Conservation (phyloP, 1,140 invertebrate genomes). For the Calephelis nemesis region DNA sequence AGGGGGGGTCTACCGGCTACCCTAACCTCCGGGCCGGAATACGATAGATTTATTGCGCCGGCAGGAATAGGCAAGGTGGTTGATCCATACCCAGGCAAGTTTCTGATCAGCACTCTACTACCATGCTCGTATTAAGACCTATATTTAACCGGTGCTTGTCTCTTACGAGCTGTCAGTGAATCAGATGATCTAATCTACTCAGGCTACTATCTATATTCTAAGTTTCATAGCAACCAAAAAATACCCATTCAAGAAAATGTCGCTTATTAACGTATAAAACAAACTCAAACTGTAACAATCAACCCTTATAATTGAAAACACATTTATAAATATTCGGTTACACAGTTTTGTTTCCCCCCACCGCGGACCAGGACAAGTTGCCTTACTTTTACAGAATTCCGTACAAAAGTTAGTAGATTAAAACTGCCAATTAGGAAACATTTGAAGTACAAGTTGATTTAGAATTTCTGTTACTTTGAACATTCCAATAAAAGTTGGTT, state of each 20-base stretch:
- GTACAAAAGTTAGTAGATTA: conserved; percentile 76
- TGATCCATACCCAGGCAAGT: too few species aligned
- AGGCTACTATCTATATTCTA: background rate
- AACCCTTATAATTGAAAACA: conserved; percentile 62
- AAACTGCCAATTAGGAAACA: conserved; percentile 76
- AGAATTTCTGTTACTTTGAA: conserved; percentile 73
- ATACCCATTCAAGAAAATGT: conserved; percentile 29
- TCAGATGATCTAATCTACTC: background rate
- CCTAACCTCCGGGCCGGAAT: too few species aligned
- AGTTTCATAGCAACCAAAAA: background rate
- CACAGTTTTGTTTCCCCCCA: conserved; percentile 66
- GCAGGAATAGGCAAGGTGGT: too few species aligned
- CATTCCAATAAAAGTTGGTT: conserved; percentile 55
- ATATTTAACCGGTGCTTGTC: too few species aligned
- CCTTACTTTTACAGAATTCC: conserved; percentile 69
- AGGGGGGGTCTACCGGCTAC: too few species aligned
- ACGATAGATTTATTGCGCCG: too few species aligned
- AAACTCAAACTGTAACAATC: conserved; percentile 11
- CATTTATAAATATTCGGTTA: conserved; percentile 70
- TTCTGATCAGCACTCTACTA: too few species aligned
- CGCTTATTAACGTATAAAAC: conserved; percentile 34
- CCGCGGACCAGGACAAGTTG: conserved; percentile 72
- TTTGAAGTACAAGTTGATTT: conserved; percentile 75
- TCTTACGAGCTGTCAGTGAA: background rate
- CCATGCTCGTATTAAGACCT: too few species aligned